These are phyloP conservation scores for Epistrophe eligans DNA, from an alignment of 2,888 invertebrate species.

Conservation along the genomic window DNA sequence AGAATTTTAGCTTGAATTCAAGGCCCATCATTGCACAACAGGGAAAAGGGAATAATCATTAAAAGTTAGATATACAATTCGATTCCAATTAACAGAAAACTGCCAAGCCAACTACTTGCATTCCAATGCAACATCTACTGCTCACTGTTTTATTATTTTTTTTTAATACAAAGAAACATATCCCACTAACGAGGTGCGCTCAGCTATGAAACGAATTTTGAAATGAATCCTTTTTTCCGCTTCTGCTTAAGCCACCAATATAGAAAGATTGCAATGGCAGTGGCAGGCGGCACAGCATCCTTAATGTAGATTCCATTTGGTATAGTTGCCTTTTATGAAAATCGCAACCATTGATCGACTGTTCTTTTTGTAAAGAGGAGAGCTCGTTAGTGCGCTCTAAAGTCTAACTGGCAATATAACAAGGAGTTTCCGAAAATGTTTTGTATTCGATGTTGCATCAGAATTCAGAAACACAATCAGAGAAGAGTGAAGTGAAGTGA, in stretches of 20 bases:
- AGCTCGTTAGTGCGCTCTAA: constrained; percentile 66
- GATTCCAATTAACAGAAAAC: constrained; percentile 76
- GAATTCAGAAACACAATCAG: neutral
- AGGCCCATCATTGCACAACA: constrained; percentile 22
- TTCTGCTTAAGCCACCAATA: constrained; percentile 38
- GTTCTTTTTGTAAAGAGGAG: constrained; percentile 32
- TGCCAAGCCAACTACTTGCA: constrained; percentile 65
- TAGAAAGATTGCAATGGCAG: neutral
- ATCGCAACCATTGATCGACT: constrained; percentile 73
- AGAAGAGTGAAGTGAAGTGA: constrained; percentile 3
- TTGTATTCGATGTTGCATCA: constrained; percentile 53
- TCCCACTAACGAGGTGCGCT: constrained; percentile 73
- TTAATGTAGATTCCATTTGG: constrained; percentile 71
- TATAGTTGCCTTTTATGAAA: constrained; percentile 72
- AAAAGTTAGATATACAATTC: constrained; percentile 73
- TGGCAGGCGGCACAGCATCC: constrained; percentile 51
- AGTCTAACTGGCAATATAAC: constrained; percentile 44
- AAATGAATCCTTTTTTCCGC: constrained; percentile 73
- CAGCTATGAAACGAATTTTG: constrained; percentile 74
- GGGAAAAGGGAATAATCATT: constrained; percentile 64
- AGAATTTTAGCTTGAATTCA: constrained; percentile 38
- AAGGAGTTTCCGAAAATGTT: constrained; percentile 69
- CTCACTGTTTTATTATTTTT: constrained; percentile 40
- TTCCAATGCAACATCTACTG: constrained; percentile 59
- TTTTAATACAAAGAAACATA: constrained; percentile 5